Evolutionary conservation across 2,113 vertebrate species (phyloP).

Genomic region (Dipodomys merriami): DNA sequence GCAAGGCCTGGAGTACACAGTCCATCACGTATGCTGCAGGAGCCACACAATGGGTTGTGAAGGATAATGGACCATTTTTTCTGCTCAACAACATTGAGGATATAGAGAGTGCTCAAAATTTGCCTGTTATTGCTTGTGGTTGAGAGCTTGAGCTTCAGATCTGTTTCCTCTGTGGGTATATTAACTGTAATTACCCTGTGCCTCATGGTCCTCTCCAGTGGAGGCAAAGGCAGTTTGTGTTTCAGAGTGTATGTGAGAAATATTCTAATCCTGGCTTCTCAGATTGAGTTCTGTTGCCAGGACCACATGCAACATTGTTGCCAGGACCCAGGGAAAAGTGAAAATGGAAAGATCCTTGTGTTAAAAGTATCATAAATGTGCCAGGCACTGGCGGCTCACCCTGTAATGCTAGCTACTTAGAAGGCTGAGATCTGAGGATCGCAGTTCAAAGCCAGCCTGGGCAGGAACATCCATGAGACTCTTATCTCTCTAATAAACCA

Average conservation of each 20-base stretch:
- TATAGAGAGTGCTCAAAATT: neutral
- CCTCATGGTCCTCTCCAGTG: neutral
- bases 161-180: neutral
- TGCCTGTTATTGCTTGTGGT: neutral
- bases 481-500: no score
- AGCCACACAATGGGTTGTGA: neutral
- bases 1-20: neutral
- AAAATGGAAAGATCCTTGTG: neutral
- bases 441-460: no score
- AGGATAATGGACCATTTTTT: neutral
- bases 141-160: neutral
- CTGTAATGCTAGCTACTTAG: no score
- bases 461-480: no score
- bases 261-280: neutral
- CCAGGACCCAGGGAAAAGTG: neutral
- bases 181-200: neutral
- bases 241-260: neutral
- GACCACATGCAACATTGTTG: neutral
- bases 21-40: accelerated
- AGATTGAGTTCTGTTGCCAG: neutral
- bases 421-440: no score
- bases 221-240: neutral
- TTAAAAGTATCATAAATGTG: neutral
- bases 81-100: neutral
- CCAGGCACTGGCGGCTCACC: no score